A percentile compares a stretch with the other conserved stretches of the same genome.
These are phyloP conservation scores for Tor tambroides DNA, from an alignment of 2,113 vertebrate genomes.

Conservation along the genomic window DNA sequence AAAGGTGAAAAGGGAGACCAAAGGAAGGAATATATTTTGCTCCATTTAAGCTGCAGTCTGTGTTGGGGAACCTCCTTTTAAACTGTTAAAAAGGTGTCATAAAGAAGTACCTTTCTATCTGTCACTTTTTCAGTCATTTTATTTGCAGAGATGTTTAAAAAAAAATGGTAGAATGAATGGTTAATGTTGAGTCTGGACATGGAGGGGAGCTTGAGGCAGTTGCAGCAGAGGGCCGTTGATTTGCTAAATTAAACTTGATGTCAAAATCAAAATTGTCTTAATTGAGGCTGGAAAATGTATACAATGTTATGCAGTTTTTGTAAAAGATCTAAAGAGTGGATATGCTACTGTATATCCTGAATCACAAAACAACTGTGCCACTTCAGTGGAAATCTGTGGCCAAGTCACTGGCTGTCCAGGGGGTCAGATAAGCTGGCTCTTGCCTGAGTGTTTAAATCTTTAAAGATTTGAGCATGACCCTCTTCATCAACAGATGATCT, in stretches of 20 bases:
- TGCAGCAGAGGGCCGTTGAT: not conserved
- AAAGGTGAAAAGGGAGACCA: not conserved
- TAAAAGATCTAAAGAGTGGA: not conserved
- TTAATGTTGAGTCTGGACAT: not conserved
- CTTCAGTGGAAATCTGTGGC: not conserved
- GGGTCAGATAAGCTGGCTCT: not conserved
- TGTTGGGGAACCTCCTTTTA: not conserved
- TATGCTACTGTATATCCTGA: not conserved
- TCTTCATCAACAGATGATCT: conserved; percentile 3
- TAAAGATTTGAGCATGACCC: conserved; percentile 1
- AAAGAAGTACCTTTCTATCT: not conserved
- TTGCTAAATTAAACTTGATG: not conserved
- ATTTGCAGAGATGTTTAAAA: not conserved
- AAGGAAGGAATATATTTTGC: not conserved
- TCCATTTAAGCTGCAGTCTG: not conserved
- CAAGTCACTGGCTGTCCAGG: not conserved
- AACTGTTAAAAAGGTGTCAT: not conserved
- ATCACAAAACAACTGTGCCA: not conserved
- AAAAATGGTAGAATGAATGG: not conserved
- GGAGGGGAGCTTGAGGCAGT: not conserved
- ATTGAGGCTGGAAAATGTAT: not conserved
- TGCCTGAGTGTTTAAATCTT: conserved; percentile 5
- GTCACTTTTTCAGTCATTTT: not conserved
- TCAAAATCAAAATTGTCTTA: not conserved
- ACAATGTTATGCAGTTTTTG: not conserved